Evolutionary conservation across 2,797 vertebrate species (phyloP), one percentile per base, ranked within the genome.

Genomic region (Etheostoma nigrum): DNA sequence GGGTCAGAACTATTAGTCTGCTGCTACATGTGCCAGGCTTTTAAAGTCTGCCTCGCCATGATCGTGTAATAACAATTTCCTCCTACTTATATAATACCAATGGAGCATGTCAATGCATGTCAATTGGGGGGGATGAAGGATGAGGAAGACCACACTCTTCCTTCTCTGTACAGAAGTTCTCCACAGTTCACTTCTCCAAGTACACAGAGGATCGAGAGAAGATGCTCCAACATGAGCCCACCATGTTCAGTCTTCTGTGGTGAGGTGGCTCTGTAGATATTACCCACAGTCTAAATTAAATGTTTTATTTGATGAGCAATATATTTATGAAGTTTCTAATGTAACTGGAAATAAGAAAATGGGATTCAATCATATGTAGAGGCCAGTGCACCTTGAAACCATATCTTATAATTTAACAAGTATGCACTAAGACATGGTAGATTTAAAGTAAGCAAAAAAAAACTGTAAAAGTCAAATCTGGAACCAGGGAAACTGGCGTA

Each of bases 131-230:
- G 27, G 27, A 27, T 27, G 27, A 27, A 27, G 30, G 5, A 30
- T 30, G 5, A 30, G 5, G 30, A 30, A 30, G 68, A 72, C 72
- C 81, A 64, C 78, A 76, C 76, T 88, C 82, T 66, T 86, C 64
- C 79, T 65, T 67, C 71, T 80, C 74, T 52, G 82, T 30, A 79
- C 77, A 85, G 77, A 88, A 77, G 79, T 82, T 86, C 87, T 83
- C 82, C 81, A 86, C 82, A 74, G 88, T 86, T 86, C 81, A 85
- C 82, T 72, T 86, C 69, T 62, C 62, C 76, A 23, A 72, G 85
- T 54, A 76, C 78, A 77, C 60, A 64, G 63, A 48, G 81, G 44
- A 70, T 74, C 40, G 51, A 40, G 78, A 81, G 69, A 68, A 67
- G 63, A 76, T 1, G 45, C 70, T 47, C 48, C 63, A 81, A 67